phyloP scores from a whole-genome alignment of 2,888 invertebrate genomes.

The Atethmia centrago region DNA sequence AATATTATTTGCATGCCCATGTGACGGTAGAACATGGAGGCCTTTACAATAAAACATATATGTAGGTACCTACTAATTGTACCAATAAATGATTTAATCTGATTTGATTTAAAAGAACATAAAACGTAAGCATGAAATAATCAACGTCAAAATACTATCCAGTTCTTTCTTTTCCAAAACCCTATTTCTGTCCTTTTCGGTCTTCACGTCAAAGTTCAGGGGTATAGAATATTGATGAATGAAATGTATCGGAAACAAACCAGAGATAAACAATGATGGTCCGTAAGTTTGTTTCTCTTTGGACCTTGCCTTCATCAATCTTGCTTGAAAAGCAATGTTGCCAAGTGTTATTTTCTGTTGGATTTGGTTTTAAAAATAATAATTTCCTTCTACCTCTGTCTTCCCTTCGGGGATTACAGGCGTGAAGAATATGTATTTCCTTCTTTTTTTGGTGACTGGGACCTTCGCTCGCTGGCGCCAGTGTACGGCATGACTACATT shows the following conservation, averaged over 20 bases:
- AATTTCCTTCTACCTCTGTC: too few relatives aligned
- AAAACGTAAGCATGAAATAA: not conserved
- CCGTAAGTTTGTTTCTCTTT: conserved; percentile 13
- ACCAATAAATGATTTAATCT: too few relatives aligned
- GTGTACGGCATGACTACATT: too few relatives aligned
- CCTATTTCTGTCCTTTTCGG: conserved; percentile 1
- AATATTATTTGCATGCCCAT: too few relatives aligned
- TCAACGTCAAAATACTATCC: not conserved
- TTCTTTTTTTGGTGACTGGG: too few relatives aligned
- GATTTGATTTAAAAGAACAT: too few relatives aligned
- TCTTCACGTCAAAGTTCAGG: conserved; percentile 27
- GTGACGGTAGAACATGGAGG: too few relatives aligned
- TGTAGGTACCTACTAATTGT: too few relatives aligned
- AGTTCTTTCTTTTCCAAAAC: not conserved
- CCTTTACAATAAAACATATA: too few relatives aligned
- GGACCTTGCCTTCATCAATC: conserved; percentile 41
- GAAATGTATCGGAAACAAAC: conserved; percentile 16
- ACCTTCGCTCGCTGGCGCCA: too few relatives aligned
- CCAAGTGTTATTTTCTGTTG: conserved; percentile 11
- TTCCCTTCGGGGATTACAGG: too few relatives aligned
- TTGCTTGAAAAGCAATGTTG: conserved; percentile 23
- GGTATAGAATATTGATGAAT: conserved; percentile 22
- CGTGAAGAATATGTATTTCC: too few relatives aligned
- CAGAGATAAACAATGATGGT: conserved; percentile 40
- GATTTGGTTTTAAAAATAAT: not conserved